These are phyloP conservation scores for Eledona agricola DNA, from an alignment of 2,888 invertebrate genomes.

Conservation along the genomic window DNA sequence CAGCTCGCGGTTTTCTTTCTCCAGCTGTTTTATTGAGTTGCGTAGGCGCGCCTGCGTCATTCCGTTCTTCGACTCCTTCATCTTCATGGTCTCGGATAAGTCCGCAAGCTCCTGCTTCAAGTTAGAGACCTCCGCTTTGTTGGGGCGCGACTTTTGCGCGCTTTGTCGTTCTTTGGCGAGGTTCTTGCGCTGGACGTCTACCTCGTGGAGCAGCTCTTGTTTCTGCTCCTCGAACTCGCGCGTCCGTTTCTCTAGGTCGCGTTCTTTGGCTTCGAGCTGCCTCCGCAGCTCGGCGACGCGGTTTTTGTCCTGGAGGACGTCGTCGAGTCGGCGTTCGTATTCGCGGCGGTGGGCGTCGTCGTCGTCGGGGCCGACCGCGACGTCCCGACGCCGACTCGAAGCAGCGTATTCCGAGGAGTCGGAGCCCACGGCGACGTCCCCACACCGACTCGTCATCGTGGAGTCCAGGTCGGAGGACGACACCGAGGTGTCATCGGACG, in stretches of 20 bases:
- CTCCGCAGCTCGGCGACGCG: slow-evolving; percentile 60
- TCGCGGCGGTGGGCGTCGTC: slow-evolving; percentile 30
- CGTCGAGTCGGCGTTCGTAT: slow-evolving; percentile 63
- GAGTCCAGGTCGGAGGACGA: too few species aligned
- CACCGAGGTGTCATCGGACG: too few species aligned
- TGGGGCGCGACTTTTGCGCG: slow-evolving; percentile 72
- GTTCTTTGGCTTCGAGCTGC: slow-evolving; percentile 63
- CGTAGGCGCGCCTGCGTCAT: slow-evolving; percentile 76
- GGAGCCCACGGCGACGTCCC: too few species aligned
- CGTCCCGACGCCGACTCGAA: too few species aligned
- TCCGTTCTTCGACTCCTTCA: slow-evolving; percentile 79
- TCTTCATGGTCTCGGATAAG: slow-evolving; percentile 72
- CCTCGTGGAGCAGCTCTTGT: slow-evolving; percentile 56
- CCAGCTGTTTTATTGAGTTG: slow-evolving; percentile 76
- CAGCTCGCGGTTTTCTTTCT: slow-evolving; percentile 73
- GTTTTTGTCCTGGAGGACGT: slow-evolving; percentile 72
- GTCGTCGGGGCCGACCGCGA: slow-evolving; percentile 9
- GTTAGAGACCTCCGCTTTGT: slow-evolving; percentile 71
- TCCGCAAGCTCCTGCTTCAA: slow-evolving; percentile 73
- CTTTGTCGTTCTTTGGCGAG: slow-evolving; percentile 71
- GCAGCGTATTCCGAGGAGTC: too few species aligned
- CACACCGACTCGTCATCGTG: too few species aligned
- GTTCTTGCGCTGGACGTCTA: slow-evolving; percentile 70
- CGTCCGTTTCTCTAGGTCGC: slow-evolving; percentile 57
- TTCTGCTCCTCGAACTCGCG: slow-evolving; percentile 71